Conservation (phyloP, 2,797 vertebrate genomes). For the Onychomys torridus region DNA sequence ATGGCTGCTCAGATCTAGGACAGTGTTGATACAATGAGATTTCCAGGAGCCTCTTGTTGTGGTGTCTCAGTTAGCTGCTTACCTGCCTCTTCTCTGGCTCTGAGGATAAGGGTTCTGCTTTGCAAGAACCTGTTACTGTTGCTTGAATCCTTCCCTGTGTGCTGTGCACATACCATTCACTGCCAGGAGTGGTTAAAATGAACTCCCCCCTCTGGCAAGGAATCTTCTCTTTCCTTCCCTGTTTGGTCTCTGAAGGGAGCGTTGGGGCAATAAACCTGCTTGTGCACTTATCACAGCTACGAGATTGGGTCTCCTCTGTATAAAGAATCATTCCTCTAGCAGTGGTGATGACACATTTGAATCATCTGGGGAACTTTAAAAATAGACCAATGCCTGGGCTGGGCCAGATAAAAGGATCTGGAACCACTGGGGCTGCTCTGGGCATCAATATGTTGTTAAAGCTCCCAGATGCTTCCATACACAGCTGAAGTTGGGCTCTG, state of each 20-base stretch:
- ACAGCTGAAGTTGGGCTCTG: not conserved
- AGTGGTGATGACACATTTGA: not conserved
- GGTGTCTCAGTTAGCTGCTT: not conserved
- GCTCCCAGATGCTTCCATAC: not conserved
- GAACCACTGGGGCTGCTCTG: not conserved
- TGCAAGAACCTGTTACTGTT: not conserved
- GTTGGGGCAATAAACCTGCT: not conserved
- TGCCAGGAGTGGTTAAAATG: constrained; percentile 36
- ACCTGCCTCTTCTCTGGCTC: not conserved
- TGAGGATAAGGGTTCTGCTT: not conserved
- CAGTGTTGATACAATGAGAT: not conserved
- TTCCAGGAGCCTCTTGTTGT: not conserved
- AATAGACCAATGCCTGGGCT: not conserved
- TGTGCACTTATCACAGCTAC: not conserved
- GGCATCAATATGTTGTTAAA: not conserved
- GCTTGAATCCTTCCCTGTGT: not conserved
- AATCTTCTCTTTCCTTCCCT: constrained; percentile 27
- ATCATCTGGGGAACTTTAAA: constrained; percentile 57
- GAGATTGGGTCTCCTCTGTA: not conserved
- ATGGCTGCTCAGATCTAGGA: not conserved
- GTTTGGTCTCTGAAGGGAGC: not conserved
- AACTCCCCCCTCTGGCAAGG: not conserved
- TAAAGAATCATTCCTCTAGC: not conserved
- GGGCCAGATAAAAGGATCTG: not conserved
- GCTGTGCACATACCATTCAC: no score